Conservation (phyloP, 2,888 invertebrate genomes). For the Coelinius sp. region DNA sequence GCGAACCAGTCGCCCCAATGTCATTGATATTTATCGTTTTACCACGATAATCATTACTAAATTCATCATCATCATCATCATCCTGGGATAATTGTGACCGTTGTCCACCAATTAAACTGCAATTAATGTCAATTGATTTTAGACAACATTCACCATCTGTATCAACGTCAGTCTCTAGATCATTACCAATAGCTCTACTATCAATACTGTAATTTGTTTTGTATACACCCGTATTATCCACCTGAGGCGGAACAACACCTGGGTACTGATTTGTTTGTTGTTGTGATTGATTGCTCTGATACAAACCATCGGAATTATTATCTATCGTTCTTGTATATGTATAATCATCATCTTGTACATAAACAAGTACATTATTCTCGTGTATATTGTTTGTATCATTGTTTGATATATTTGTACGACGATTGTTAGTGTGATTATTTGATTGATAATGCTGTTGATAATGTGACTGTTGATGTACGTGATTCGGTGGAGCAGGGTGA, state of each 20-base stretch:
- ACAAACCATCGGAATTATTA: slow-evolving; percentile 23
- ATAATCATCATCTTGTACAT: slow-evolving; percentile 75
- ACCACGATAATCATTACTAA: neutral
- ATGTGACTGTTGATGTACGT: slow-evolving; percentile 52
- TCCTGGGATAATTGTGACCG: neutral
- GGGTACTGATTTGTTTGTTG: slow-evolving; percentile 51
- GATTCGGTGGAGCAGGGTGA: slow-evolving; percentile 70
- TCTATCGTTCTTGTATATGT: slow-evolving; percentile 63
- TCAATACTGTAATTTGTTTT: slow-evolving; percentile 46
- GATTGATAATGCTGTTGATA: slow-evolving; percentile 53
- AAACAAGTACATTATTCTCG: slow-evolving; percentile 75
- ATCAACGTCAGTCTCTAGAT: slow-evolving; percentile 29
- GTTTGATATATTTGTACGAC: slow-evolving; percentile 15
- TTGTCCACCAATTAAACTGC: neutral
- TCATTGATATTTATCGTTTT: neutral
- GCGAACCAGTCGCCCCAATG: slow-evolving; percentile 33
- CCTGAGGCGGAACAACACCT: slow-evolving; percentile 53
- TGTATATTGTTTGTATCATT: slow-evolving; percentile 51
- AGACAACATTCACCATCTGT: slow-evolving; percentile 24
- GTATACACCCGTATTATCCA: slow-evolving; percentile 49
- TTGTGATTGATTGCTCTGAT: slow-evolving; percentile 34
- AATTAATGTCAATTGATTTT: slow-evolving; percentile 29
- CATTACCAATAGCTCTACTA: slow-evolving; percentile 9
- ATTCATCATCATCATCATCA: neutral
- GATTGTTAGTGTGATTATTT: neutral